Conservation (phyloP, 92 coral and sea anemone species). For the Parazoanthus atlanticus region DNA sequence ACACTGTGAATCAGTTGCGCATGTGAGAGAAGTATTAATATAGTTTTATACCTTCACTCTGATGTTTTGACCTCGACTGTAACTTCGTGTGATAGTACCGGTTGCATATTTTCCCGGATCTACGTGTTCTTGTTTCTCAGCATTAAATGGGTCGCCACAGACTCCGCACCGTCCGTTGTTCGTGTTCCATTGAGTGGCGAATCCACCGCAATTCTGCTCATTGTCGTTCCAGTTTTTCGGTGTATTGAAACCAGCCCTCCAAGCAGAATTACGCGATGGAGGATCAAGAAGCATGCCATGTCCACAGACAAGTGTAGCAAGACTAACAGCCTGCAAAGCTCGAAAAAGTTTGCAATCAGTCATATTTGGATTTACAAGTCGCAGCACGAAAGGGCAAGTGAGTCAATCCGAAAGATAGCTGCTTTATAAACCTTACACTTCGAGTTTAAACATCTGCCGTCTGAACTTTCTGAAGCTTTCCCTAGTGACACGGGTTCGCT, state of each 20-base stretch:
- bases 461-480: no score
- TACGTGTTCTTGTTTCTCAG: not conserved
- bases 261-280: constrained; percentile 30
- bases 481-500: no score
- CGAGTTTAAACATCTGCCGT: no score
- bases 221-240: constrained; percentile 41
- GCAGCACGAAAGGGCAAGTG: not conserved
- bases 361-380: not conserved
- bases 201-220: constrained; percentile 10
- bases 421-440: no score
- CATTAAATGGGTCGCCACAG: constrained; percentile 37
- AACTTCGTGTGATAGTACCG: constrained; percentile 22
- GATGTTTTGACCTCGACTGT: constrained; percentile 32
- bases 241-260: constrained; percentile 29
- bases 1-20: no score
- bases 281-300: constrained; percentile 42
- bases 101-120: constrained; percentile 30
- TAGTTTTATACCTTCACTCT: constrained; percentile 10
- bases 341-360: not conserved
- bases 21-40: no score
- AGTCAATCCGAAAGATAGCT: not conserved
- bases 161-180: constrained; percentile 42
- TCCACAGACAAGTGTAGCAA: constrained; percentile 27
- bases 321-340: not conserved
- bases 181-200: constrained; percentile 19